These are phyloP conservation scores for Melanophora roralis DNA, from an alignment of 2,888 invertebrate species.

Conservation along the genomic window DNA sequence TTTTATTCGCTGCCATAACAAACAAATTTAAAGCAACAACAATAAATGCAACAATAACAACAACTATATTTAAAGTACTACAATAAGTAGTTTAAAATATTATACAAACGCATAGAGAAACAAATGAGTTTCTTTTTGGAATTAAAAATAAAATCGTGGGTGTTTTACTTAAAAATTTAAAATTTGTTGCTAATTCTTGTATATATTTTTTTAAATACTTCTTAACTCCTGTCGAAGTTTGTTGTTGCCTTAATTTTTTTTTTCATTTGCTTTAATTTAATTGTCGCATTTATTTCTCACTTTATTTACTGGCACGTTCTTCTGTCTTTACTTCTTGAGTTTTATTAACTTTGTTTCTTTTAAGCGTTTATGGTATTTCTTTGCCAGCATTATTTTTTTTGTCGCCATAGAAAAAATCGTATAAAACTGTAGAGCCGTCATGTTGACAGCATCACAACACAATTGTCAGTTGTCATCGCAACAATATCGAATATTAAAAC, in stretches of 20 bases:
- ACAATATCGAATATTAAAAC: constrained; percentile 63
- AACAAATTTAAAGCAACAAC: neutral
- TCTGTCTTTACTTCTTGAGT: constrained; percentile 28
- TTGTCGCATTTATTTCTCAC: constrained; percentile 11
- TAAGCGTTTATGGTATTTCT: neutral
- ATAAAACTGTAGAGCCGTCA: constrained; percentile 65
- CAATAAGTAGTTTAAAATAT: neutral
- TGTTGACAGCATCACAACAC: constrained; percentile 66
- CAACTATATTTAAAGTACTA: neutral
- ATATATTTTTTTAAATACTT: constrained; percentile 1
- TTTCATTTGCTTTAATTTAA: neutral
- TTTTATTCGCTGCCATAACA: too few relatives aligned
- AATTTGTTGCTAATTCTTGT: constrained; percentile 39
- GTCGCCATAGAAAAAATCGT: constrained; percentile 37
- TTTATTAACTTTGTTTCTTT: constrained; percentile 22
- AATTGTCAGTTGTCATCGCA: constrained; percentile 64
- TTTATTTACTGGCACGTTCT: constrained; percentile 12
- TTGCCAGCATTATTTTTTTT: neutral
- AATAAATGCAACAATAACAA: neutral
- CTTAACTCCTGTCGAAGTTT: constrained; percentile 8
- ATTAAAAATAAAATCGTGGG: constrained; percentile 33
- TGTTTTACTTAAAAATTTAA: constrained; percentile 15
- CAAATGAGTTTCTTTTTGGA: neutral
- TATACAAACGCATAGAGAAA: neutral
- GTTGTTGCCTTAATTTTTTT: neutral